These are phyloP conservation scores for Chitala chitala DNA, from an alignment of 2,113 vertebrate species.

Conservation along the genomic window DNA sequence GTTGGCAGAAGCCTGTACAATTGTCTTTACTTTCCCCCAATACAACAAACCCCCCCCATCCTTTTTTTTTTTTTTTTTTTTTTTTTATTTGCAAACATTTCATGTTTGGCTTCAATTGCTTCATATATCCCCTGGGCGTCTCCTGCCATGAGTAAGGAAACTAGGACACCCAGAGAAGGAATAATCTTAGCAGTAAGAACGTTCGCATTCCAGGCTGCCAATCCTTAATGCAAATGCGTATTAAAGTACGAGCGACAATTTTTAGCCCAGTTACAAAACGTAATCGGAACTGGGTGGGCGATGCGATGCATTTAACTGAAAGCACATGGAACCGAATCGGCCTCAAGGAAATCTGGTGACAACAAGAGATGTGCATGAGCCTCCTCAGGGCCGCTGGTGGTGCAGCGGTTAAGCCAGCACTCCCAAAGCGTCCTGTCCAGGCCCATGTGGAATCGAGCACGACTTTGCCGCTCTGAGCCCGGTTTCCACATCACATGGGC, in stretches of 20 bases:
- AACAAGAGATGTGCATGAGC: no score
- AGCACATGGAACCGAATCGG: no score
- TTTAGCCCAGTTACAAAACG: neutral
- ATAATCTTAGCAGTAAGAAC: neutral
- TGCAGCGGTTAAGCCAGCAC: no score
- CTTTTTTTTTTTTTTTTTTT: neutral
- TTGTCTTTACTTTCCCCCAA: neutral
- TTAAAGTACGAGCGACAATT: neutral
- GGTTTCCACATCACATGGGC: no score
- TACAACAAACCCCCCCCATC: neutral
- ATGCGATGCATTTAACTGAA: neutral
- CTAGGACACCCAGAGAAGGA: conserved; percentile 4
- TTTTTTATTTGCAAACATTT: conserved; percentile 14
- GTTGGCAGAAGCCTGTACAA: neutral
- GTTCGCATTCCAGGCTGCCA: neutral
- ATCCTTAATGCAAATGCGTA: neutral
- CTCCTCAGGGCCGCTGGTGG: no score
- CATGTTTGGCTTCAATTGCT: neutral
- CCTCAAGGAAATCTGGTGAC: neutral
- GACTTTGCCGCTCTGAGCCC: no score
- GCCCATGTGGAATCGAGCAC: no score
- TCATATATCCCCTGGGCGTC: conserved; percentile 9
- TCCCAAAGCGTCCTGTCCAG: no score
- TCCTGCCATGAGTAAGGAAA: neutral
- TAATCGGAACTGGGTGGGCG: no score